Evolutionary conservation across 1,140 invertebrate genomes (phyloP), one percentile per base, ranked within the genome.

Genomic region (Heliconius hewitsoni): DNA sequence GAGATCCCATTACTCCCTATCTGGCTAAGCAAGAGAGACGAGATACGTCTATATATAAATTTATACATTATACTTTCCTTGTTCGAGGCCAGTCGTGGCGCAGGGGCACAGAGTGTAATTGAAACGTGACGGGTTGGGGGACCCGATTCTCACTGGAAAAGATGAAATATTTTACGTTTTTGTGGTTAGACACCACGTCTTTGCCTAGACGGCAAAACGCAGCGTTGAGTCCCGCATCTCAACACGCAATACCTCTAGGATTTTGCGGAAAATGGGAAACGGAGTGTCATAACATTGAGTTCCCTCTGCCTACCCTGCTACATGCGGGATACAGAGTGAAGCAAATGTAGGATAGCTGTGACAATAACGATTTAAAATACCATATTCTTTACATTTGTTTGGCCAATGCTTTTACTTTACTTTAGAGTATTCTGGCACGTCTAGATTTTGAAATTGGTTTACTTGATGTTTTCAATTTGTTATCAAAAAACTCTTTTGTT

Each of bases 401-500:
- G 19, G 55, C n/a, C 2, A 57, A 8, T 6, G 50, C 16, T 13
- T 50, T 50, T 50, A 57, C 55, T 23, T 23, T n/a, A 23, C 23
- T 2, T n/a, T 27, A 3, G 4, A 16, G 27, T 8, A 66, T 30
- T 13, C 27, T 66, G 60, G 60, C 27, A 23, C 60, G 23, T 66
- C 60, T 13, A 66, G 60, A 30, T 27, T 66, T 66, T 30, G 30
- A 30, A 30, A 30, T 66, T 66, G 60, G 60, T 66, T 66, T 4
- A 30, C 4, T 66, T 16, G 60, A 66, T 66, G 27, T 66, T 66
- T 16, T 66, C 60, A 66, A 66, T 66, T 66, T 66, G 60, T 34
- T 76, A 73, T 18, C 18, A 79, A 72, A 72, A 42, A 0, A 72
- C 71, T 39, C 27, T 71, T 30, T 39, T 39, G 71, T 42, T 71